Base-by-base conservation (phyloP, 2,888 invertebrate genomes). In the Tetanocera ferruginea region DNA sequence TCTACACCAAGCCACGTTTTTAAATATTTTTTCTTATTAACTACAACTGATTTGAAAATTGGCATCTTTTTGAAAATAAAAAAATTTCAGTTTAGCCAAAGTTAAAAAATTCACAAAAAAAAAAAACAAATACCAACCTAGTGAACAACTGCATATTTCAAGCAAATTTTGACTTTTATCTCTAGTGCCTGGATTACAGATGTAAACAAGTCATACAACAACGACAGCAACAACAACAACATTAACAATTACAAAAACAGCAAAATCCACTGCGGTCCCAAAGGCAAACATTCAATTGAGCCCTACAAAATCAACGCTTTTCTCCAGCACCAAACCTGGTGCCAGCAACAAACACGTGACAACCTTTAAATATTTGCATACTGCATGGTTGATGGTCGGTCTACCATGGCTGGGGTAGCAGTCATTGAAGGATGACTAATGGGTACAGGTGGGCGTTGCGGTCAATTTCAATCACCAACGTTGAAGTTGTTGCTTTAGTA, bases 361-460 rank as follows among this genome's bases (percentile, higher is more conserved):
- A 28, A 28, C 25, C 11, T 25, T 60, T 60, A 60, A 28, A 60
- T 28, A 28, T 28, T 23, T 23, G 28, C 28, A 25, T 25, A 25
- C 57, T 23, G 57, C 31, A 52, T 75, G 66, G 28, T 66, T 75
- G 52, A 28, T 25, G 64, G 64, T 43, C 52, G n/a, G n/a, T 57
- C 23, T 19, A 19, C 9, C 19, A 43, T 69, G 69, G 69, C 2
- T 19, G 69, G 5, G 17, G 49, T n/a, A 5, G 37, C n/a, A n/a
- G 34, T 19, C 31, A n/a, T 17, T 34, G 49, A 43, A 25, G 60
- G 9, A 49, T 28, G 23, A 17, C 34, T 43, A 34, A 8, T 37
- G 49, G 14, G 31, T 9, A 55, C 17, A 6, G 23, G 64, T 14
- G 64, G 25, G 43, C 49, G 28, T 43, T 49, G 70, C 8, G 70